Base-by-base conservation (phyloP, 2,797 vertebrate genomes). In the Rhinophrynus dorsalis region DNA sequence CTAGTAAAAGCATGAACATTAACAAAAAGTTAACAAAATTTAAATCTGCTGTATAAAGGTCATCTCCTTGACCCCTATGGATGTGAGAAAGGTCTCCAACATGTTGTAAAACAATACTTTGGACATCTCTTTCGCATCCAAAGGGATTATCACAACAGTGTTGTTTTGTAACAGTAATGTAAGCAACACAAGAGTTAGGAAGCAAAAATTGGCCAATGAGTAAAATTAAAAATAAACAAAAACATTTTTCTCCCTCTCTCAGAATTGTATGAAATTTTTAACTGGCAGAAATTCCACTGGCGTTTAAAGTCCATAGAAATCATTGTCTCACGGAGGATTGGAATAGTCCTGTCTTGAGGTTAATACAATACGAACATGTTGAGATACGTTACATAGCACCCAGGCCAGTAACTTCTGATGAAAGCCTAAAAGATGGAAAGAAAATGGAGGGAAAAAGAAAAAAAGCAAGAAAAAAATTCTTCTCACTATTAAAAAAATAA, bases 381-480 rank as follows among this genome's bases (percentile, higher is more conserved):
- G 85, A 88, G 79, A 76, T 82, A 86, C 78, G 89, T 89, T 91
- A 94, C 85, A 91, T 90, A 89, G 86, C 85, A 85, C 87, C 90
- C 86, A 89, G 88, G 91, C 90, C 90, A 90, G 90, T 88, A 87
- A 92, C 86, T 90, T 91, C 88, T 91, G 90, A 92, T 80, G 88
- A 92, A 83, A 94, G 90, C 89, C 92, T 90, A 90, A 81, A 89
- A 89, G 81, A 81, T 81, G 84, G 87, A 84, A 90, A 85, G 76
- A 85, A 81, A 84, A 85, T 0, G 38, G 77, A 40, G 50, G 63
- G 84, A 61, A 11, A 0, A 26, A 29, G 40, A 40, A 68, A 71
- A 56, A 64, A 62, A 75, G 17, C 30, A 48, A 35, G 27, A 56
- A 57, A 58, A 72, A 12, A 78, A 69, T 61, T 85, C 77, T 82